Conservation (phyloP, 2,797 vertebrate genomes). For the Malurus leucopterus region DNA sequence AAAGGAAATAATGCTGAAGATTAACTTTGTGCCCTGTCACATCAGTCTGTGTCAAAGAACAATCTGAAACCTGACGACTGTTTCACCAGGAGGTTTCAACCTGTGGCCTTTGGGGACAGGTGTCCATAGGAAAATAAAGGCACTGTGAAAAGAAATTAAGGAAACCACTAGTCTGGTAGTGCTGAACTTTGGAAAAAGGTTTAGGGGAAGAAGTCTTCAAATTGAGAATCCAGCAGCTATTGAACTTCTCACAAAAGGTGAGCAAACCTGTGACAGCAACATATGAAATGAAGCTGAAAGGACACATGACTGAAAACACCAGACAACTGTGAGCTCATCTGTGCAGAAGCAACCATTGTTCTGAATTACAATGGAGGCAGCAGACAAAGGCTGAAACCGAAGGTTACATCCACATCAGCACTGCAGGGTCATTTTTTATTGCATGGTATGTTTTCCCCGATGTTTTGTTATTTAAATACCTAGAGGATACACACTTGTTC, state of each 20-base stretch:
- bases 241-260: background rate
- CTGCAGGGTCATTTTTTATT: background rate
- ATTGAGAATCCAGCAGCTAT: background rate
- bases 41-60: background rate
- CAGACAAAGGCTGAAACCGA: background rate
- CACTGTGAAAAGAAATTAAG: background rate
- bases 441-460: background rate
- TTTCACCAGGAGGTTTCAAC: background rate
- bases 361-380: background rate
- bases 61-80: background rate
- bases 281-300: background rate
- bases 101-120: background rate
- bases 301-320: background rate
- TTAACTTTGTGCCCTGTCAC: background rate
- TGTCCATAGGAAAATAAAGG: background rate
- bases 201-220: background rate
- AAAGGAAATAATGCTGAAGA: constrained; percentile 5
- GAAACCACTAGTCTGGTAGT: background rate
- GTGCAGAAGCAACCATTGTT: background rate
- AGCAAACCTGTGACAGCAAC: background rate
- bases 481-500: background rate
- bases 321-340: background rate
- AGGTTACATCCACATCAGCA: background rate
- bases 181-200: background rate
- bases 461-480: background rate